Percentiles rank a stretch among this genome's conserved stretches.
Conservation (phyloP, 2,797 vertebrate species). For the Sphenodon punctatus region DNA sequence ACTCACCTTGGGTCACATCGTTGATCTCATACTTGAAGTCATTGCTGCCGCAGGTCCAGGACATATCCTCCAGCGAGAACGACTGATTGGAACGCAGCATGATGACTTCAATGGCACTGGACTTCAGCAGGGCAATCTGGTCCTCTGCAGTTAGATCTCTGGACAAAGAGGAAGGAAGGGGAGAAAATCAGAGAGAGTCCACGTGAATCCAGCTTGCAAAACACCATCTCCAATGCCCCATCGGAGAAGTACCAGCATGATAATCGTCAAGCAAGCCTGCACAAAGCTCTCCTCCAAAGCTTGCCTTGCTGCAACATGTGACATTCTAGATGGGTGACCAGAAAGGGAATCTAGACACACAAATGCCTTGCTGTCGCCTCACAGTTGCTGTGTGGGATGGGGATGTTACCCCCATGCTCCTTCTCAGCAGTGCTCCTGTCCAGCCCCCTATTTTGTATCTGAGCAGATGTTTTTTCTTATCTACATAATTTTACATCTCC, state of each 20-base stretch:
- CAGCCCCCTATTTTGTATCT: no score
- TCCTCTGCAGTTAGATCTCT: constrained; percentile 93
- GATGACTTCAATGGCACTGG: constrained; percentile 96
- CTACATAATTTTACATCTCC: no score
- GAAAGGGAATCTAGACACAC: no score
- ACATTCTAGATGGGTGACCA: no score
- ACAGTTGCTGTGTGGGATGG: no score
- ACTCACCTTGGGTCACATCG: constrained; percentile 90
- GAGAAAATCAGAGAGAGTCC: no score
- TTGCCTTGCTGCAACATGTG: no score
- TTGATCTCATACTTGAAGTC: constrained; percentile 92
- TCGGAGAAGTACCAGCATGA: background rate
- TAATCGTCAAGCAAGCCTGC: background rate
- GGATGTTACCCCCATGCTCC: no score
- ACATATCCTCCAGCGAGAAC: constrained; percentile 93
- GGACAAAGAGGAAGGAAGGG: background rate
- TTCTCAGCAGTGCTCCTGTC: no score
- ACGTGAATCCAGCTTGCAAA: accelerated
- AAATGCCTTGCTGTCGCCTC: no score
- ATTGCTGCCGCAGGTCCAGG: constrained; percentile 90
- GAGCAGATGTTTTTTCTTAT: no score
- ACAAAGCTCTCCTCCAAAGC: no score
- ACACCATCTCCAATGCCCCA: background rate
- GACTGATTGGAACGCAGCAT: constrained; percentile 98
- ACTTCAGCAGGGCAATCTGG: constrained; percentile 95